phyloP scores from a whole-genome alignment of 2,797 vertebrate genomes.

The Argya squamiceps region DNA sequence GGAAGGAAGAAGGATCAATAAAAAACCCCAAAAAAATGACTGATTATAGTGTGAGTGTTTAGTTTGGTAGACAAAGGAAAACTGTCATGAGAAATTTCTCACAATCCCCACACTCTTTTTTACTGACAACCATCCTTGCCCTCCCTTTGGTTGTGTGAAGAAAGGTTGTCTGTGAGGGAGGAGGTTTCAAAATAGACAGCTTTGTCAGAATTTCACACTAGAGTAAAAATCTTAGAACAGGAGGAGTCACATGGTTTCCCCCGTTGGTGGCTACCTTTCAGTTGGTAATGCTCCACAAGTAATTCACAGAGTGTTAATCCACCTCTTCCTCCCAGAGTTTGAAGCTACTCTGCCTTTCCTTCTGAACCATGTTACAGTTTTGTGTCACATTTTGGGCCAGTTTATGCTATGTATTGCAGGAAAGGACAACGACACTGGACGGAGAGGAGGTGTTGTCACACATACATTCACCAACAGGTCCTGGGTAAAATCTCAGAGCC shows the following conservation, averaged over 20 bases:
- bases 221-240: not conserved
- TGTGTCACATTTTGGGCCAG: not conserved
- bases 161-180: not conserved
- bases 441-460: not conserved
- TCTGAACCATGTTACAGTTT: not conserved
- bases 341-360: not conserved
- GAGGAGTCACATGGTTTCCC: not conserved
- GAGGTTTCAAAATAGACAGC: not conserved
- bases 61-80: not conserved
- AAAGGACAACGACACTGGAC: not conserved
- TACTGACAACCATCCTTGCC: not conserved
- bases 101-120: not conserved
- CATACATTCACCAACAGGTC: not conserved
- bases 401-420: not conserved
- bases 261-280: not conserved
- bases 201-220: not conserved
- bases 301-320: not conserved
- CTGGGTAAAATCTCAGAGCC: not conserved
- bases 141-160: not conserved
- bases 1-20: not conserved
- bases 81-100: not conserved
- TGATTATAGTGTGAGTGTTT: not conserved
- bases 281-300: not conserved
- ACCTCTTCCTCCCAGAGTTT: not conserved
- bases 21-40: not conserved